These are phyloP conservation scores for Tryphoninae sp. DNA, from an alignment of 2,888 invertebrate species.

Conservation along the genomic window DNA sequence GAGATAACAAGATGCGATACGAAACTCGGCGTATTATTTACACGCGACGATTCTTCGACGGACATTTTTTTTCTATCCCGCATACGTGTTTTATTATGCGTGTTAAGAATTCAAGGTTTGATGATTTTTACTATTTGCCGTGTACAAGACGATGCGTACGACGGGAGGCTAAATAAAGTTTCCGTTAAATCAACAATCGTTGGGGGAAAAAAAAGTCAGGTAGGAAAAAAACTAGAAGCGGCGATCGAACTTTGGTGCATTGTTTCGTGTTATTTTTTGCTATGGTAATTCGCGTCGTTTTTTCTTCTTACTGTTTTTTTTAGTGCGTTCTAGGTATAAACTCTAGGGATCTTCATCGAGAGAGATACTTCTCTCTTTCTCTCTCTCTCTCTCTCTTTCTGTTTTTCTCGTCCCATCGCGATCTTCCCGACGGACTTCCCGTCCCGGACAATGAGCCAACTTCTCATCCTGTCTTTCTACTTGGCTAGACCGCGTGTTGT, in stretches of 20 bases:
- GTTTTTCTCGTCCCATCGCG: constrained; percentile 37
- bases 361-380: neutral
- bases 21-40: neutral
- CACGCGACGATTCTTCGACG: constrained; percentile 15
- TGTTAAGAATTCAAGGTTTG: neutral
- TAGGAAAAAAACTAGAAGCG: neutral
- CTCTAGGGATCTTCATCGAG: constrained; percentile 22
- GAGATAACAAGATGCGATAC: constrained; percentile 21
- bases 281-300: constrained; percentile 19
- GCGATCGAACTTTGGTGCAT: constrained; percentile 2
- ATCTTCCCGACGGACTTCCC: constrained; percentile 55
- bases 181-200: neutral
- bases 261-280: constrained; percentile 5
- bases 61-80: neutral
- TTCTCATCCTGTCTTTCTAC: constrained; percentile 73
- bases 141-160: neutral
- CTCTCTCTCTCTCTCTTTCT: constrained; percentile 25
- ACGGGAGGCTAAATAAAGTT: neutral
- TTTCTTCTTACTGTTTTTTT: neutral
- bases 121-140: neutral
- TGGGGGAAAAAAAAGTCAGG: neutral
- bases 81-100: neutral
- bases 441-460: constrained; percentile 72
- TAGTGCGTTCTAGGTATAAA: constrained; percentile 21
- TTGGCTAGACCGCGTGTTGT: constrained; percentile 57